Base-by-base conservation (phyloP, 2,797 vertebrate genomes). In the Ataeniobius toweri region DNA sequence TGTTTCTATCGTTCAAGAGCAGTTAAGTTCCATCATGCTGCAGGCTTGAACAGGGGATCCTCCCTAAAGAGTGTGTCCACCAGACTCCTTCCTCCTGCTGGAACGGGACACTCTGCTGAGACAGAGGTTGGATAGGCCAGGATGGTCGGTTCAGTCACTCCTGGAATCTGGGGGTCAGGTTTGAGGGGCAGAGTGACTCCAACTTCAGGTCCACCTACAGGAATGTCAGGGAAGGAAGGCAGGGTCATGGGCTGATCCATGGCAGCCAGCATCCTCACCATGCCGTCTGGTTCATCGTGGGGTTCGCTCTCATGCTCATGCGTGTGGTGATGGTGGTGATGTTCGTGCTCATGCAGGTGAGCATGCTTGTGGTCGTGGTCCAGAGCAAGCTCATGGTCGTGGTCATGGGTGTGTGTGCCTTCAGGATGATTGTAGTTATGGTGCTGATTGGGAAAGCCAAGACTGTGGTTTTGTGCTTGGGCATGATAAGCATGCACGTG, bases 321-420 rank as follows among this genome's bases (percentile, higher is more conserved):
- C 0, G 82, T 20, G 6, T 96, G 94, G 81, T 95, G 95, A 44
- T 96, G 94, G 71, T 95, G 95, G 82, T 96, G 94, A 85, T 96
- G 95, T 89, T 95, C 95, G 0, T 96, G 90, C 1, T 84, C 82
- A 1, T 96, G 95, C 67, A 95, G 88, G 84, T 96, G 95, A 26
- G 16, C 12, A 67, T 96, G 95, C 39, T 92, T 91, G 91, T 96
- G 95, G 5, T 94, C 59, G 2, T 90, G 95, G 80, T 95, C 95
- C 71, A 96, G 89, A 0, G 94, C 91, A 0, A 85, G 24, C 81
- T 96, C 94, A 6, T 95, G 95, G 86, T 94, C 95, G 2, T 96
- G 95, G 1, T 95, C 91, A 2, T 95, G 95, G 3, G 94, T 94
- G 81, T 93, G 89, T 0, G 1, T 6, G 5, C 41, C 77, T 0